A percentile compares a stretch with the other conserved stretches of the same genome.
Evolutionary conservation across 2,113 vertebrate species (phyloP).

Genomic region (Ancistrus triradiatus): DNA sequence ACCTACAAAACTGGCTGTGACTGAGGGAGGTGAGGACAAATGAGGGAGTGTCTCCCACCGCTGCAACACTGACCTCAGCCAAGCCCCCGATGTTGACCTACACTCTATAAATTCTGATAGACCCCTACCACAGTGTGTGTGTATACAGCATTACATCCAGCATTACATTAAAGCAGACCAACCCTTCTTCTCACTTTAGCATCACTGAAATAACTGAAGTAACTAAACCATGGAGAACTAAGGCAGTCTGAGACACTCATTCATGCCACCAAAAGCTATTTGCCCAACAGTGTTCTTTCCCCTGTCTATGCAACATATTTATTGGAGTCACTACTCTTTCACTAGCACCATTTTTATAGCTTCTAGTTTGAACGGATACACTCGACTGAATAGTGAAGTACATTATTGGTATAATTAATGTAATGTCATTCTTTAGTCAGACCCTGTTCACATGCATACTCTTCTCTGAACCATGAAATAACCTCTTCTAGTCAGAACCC

Average conservation of each 20-base stretch:
- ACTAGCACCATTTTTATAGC: constrained; percentile 18
- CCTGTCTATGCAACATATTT: neutral
- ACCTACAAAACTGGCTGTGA: too few species aligned
- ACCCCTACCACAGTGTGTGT: too few species aligned
- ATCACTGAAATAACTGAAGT: too few species aligned
- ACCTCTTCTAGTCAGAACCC: constrained; percentile 22
- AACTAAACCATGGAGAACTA: too few species aligned
- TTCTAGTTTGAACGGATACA: constrained; percentile 24
- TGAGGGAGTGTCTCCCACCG: too few species aligned
- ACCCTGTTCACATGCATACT: constrained; percentile 12
- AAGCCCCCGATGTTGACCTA: too few species aligned
- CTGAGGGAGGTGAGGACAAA: too few species aligned
- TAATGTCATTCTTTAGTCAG: constrained; percentile 26
- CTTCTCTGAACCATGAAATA: constrained; percentile 42
- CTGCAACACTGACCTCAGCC: too few species aligned
- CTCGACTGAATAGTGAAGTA: constrained; percentile 11
- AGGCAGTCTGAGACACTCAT: neutral
- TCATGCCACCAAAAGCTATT: neutral
- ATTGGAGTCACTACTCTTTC: constrained; percentile 1
- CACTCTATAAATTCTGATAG: too few species aligned
- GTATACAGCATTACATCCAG: too few species aligned
- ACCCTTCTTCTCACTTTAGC: too few species aligned
- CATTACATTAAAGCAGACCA: too few species aligned
- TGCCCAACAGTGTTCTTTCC: neutral
- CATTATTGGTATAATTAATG: constrained; percentile 38